Evolutionary conservation across 2,113 vertebrate genomes (phyloP).

Genomic region (Mesoclemmys tuberculata): DNA sequence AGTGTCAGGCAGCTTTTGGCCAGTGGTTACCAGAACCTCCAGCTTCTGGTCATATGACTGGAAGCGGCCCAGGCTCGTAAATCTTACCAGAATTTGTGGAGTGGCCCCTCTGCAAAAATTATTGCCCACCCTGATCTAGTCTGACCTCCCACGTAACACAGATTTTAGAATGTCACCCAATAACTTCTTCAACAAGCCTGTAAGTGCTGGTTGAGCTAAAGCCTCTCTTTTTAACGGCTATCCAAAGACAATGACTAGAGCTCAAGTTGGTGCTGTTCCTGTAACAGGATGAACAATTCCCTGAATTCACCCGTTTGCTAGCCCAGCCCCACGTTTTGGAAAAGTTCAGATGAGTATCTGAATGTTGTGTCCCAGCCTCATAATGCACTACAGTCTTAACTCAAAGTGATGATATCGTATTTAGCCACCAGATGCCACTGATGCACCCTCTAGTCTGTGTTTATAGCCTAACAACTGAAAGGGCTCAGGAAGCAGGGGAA

Average conservation of each 20-base stretch:
- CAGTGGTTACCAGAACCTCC: too few relatives aligned
- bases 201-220: not conserved
- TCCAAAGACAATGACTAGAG: not conserved
- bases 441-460: not conserved
- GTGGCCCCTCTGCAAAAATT: too few relatives aligned
- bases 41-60: too few relatives aligned
- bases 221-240: not conserved
- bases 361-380: not conserved
- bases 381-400: not conserved
- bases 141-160: not conserved
- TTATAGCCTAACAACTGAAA: not conserved
- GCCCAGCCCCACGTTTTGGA: not conserved
- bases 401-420: not conserved
- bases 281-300: not conserved
- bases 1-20: too few relatives aligned
- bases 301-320: not conserved
- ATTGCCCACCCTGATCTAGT: not conserved
- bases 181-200: not conserved
- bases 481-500: not conserved
- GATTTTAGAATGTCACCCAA: not conserved
- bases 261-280: not conserved
- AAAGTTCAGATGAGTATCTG: not conserved
- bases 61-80: too few relatives aligned
- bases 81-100: too few relatives aligned
- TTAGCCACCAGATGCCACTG: conserved; percentile 4